Evolutionary conservation across 2,797 vertebrate genomes (phyloP), one percentile per base, ranked within the genome.

Genomic region (Rousettus madagascariensis): DNA sequence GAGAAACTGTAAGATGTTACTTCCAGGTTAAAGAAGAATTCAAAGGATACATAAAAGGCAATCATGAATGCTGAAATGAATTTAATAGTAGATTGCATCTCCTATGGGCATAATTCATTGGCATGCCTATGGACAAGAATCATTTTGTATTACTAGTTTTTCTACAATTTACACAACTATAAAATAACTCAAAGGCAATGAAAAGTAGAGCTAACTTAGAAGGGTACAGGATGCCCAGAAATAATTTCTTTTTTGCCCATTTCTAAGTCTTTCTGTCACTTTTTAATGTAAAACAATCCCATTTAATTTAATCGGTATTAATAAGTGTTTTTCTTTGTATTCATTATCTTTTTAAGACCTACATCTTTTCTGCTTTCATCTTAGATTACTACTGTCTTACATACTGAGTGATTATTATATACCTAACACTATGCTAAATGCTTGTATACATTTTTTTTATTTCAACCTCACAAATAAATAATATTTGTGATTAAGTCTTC

Each of bases 141-240:
- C 10, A 94, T 41, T 89, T 80, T 93, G 26, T 43, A 63, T 86
- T 88, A 59, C 15, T 75, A 59, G 57, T 79, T 88, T 80, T 91
- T 43, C 71, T 72, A 53, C 7, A 71, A 43, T 82, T 77, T 53
- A 59, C 5, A 38, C 20, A 80, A 20, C 19, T 51, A 28, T 71
- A 38, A 55, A 91, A 49, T 65, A 65, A 4, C 13, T 49, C 63
- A 74, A 78, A 89, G 16, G 57, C 36, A 94, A 24, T 30, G n/a
- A 59, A 91, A 72, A 1, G 1, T 26, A 10, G 17, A 33, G 8
- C 72, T 86, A 90, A 82, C 4, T 9, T 38, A n/a, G 16, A 68
- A 36, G 22, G 3, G 8, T 53, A 8, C 0, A 22, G 9, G 13
- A 2, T 19, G 53, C 0, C 6, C 55, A 78, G 30, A 13, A 74